Evolutionary conservation across 2,113 vertebrate species (phyloP).

Genomic region (Bujurquina vittata): DNA sequence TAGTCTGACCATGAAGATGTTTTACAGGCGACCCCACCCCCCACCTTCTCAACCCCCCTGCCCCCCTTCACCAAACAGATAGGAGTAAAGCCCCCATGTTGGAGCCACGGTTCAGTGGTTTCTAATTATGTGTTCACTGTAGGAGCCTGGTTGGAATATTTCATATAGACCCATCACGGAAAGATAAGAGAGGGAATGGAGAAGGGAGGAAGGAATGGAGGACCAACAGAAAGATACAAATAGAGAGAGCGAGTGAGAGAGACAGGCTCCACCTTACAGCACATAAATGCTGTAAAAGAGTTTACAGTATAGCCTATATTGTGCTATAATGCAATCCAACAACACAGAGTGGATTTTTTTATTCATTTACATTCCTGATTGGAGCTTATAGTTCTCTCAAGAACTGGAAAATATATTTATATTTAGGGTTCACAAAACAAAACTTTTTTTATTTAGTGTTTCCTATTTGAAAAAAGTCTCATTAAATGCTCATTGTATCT

Average conservation of each 20-base stretch:
- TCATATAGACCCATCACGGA: slow-evolving; percentile 59
- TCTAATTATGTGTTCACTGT: slow-evolving; percentile 72
- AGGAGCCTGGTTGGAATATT: slow-evolving; percentile 66
- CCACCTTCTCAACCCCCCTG: slow-evolving; percentile 6
- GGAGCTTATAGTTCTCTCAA: too few species aligned
- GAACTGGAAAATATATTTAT: neutral
- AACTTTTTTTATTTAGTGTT: neutral
- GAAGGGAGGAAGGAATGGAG: slow-evolving; percentile 14
- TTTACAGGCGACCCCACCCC: slow-evolving; percentile 41
- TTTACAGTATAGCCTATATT: neutral
- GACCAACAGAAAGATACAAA: neutral
- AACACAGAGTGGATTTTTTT: neutral
- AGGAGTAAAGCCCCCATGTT: slow-evolving; percentile 62
- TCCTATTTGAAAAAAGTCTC: neutral
- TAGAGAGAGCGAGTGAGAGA: neutral
- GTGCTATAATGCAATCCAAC: neutral
- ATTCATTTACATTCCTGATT: neutral
- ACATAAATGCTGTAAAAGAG: neutral
- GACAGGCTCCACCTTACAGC: neutral
- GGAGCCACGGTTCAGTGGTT: slow-evolving; percentile 61
- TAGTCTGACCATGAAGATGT: slow-evolving; percentile 66
- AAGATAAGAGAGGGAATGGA: slow-evolving; percentile 49
- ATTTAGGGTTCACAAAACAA: neutral
- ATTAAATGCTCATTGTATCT: neutral
- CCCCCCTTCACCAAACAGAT: slow-evolving; percentile 62